Evolutionary conservation across 2,797 vertebrate species (phyloP), one percentile per base, ranked within the genome.

Genomic region (Acridotheres tristis): DNA sequence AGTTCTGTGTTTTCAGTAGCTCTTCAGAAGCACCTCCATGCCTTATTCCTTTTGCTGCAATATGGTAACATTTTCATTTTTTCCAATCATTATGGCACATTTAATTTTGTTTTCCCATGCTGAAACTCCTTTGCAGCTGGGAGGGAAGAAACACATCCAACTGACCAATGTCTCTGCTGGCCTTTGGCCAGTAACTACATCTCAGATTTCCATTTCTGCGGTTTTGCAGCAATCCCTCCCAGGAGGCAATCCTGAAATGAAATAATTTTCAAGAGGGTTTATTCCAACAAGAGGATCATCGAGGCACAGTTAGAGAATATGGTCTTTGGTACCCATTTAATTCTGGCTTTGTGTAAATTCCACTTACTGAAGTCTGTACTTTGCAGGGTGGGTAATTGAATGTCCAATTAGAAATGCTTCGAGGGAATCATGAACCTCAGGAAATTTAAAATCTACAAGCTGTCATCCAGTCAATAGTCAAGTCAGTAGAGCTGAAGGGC

Each of bases 181-280:
- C 79, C 73, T 84, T 77, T 65, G 71, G 74, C 84, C 89, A 79
- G 68, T 40, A 58, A 15, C 71, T 34, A 8, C 66, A 38, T 88
- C 87, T 94, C 92, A 90, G 42, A 63, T 94, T 84, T 94, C 72
- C 71, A 67, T 85, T 92, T 34, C 58, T 68, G 75, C 61, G 75
- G 32, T 86, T 93, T 82, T 34, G 15, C 63, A 82, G 65, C 84
- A 83, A 11, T 54, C 38, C 11, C 29, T 94, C 68, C 72, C 65
- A 34, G 66, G 88, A 65, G 69, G 40, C 42, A 88, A 66, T 42
- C 40, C 54, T 61, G 75, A 83, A 93, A 55, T 71, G 5, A 90
- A 89, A 92, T 89, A 27, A 77, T 85, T 82, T 69, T 16, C 53
- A 50, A 57, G 58, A 53, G 27, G 10, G 47, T 82, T 87, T 85